Conservation (phyloP, 2,797 vertebrate genomes). For the Neosilurus mollespiculum region DNA sequence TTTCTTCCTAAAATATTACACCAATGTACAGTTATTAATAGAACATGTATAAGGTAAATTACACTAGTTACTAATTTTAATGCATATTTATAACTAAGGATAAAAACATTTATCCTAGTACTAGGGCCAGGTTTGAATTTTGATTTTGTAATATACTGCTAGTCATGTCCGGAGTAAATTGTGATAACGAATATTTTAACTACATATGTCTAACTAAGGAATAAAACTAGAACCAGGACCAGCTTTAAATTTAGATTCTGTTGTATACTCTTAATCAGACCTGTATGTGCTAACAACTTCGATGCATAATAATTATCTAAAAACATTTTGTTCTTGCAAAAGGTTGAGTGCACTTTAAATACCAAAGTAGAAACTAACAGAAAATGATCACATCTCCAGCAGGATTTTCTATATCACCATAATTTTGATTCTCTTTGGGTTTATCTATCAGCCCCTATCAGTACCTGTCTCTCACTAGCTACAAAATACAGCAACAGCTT, state of each 20-base stretch:
- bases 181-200: too few species aligned
- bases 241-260: too few species aligned
- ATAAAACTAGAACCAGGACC: neutral
- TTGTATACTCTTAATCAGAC: neutral
- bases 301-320: conserved; percentile 78
- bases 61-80: neutral
- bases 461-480: conserved; percentile 84
- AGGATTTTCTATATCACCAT: conserved; percentile 68
- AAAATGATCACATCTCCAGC: conserved; percentile 71
- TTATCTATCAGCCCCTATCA: conserved; percentile 80
- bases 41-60: neutral
- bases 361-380: conserved; percentile 62
- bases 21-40: neutral
- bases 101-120: neutral
- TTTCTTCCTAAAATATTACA: neutral
- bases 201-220: neutral
- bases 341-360: conserved; percentile 65
- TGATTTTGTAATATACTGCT: too few species aligned
- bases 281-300: neutral
- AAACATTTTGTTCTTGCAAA: conserved; percentile 81
- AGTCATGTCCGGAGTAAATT: too few species aligned
- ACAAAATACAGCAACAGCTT: conserved; percentile 98
- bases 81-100: neutral
- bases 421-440: conserved; percentile 79
- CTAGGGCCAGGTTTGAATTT: neutral